Base-by-base conservation (phyloP, 1,140 invertebrate genomes). In the Amyelois transitella region DNA sequence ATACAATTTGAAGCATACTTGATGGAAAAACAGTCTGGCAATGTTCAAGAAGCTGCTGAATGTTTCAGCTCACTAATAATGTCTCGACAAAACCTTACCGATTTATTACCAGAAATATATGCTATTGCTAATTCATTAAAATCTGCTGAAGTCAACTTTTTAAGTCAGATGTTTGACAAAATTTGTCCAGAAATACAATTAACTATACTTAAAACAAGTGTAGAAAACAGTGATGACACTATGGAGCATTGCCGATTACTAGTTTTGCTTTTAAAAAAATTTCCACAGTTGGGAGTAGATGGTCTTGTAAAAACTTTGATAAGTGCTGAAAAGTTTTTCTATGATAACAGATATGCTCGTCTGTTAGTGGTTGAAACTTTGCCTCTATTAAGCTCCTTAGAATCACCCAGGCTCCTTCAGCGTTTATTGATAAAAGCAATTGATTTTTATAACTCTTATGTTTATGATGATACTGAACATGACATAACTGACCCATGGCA, bases 1-100 rank as follows among this genome's bases (percentile, higher is more conserved):
- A 93, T 97, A 44, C 95, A 97, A 85, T 95, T 95, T 83, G 94
- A 96, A 89, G 94, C 94, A 0, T 97, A 96, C 73, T 80, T 92
- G 50, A 91, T 96, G 67, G 94, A 96, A 72, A 96, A 96, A 78
- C 89, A 93, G 57, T 92, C 92, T 2, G 93, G 92, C 63, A 94
- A 95, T 89, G 90, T 94, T 2, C 93, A 93, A 69, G 94, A 95
- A 86, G 94, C 94, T 51, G 95, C 95, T 7, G 93, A 94, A 86
- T 95, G 93, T 86, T 96, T 97, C 60, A 94, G 93, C 77, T 89
- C 81, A 7, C 62, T 89, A 19, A 80, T 89, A 60, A 72, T 77
- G 56, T 79, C 81, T 18, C 64, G 78, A 60, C 83, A 88, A 66
- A 89, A 88, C 65, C 80, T 91, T 28, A 84, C 84, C 0, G 86